A percentile compares a stretch with the other conserved stretches of the same genome.
Conservation (phyloP, 1,140 invertebrate species). For the Gonioctena quinquepunctata region DNA sequence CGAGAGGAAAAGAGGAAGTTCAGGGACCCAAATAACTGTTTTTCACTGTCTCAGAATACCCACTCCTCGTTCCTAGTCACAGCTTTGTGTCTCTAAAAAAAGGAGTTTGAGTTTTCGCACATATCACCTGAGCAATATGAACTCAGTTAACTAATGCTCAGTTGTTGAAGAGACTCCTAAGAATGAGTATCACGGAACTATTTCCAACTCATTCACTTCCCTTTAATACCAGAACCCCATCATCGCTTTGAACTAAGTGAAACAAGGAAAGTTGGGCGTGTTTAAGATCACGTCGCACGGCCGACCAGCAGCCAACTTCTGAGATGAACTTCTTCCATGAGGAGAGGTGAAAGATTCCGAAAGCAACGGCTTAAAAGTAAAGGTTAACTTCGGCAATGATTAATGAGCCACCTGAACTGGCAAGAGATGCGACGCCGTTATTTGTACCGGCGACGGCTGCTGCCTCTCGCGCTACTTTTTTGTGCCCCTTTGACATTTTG, state of each 20-base stretch:
- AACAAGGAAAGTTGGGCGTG: neutral
- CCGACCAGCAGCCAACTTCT: neutral
- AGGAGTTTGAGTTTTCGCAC: no score
- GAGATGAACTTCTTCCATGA: no score
- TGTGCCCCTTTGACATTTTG: neutral
- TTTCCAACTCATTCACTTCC: no score
- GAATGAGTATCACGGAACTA: no score
- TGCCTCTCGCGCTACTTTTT: neutral
- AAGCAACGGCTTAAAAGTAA: neutral
- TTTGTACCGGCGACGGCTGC: neutral
- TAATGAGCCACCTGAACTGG: neutral
- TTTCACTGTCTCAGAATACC: no score
- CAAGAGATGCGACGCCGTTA: neutral
- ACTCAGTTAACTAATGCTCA: no score
- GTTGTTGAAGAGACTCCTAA: no score
- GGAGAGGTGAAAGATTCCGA: neutral
- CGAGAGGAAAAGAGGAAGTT: no score
- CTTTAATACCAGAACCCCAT: neutral
- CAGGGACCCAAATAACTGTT: no score
- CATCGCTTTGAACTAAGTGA: neutral
- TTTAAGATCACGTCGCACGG: neutral
- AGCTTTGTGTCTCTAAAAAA: no score
- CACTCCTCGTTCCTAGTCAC: no score
- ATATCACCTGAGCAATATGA: no score
- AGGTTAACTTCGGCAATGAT: neutral